phyloP scores from a whole-genome alignment of 2,797 vertebrate genomes.

The Danio albolineatus region DNA sequence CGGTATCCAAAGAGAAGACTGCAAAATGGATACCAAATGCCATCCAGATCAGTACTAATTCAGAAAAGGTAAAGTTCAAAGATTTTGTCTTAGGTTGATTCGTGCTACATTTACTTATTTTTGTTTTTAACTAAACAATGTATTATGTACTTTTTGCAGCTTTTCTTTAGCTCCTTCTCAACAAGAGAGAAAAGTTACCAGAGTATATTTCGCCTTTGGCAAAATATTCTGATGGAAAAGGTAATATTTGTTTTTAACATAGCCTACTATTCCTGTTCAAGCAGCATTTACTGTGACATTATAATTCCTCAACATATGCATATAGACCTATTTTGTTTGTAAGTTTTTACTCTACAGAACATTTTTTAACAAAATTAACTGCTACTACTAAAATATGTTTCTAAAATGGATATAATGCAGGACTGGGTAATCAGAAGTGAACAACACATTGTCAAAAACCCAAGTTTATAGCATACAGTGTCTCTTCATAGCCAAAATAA shows the following conservation, averaged over 20 bases:
- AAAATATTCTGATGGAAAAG: slow-evolving; percentile 90
- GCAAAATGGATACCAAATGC: slow-evolving; percentile 93
- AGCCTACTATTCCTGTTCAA: neutral
- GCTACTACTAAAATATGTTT: neutral
- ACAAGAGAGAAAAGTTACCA: slow-evolving; percentile 91
- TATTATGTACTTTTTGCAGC: slow-evolving; percentile 70
- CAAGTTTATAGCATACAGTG: neutral
- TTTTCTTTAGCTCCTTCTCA: slow-evolving; percentile 93
- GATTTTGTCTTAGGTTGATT: neutral
- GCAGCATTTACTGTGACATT: neutral
- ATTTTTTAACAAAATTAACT: neutral
- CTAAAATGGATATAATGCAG: neutral
- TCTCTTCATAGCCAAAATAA: neutral
- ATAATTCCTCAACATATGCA: neutral
- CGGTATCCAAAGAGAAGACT: slow-evolving; percentile 92
- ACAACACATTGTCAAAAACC: neutral
- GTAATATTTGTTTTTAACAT: slow-evolving; percentile 68
- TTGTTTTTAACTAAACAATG: neutral
- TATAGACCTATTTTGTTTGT: neutral
- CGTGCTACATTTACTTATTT: neutral
- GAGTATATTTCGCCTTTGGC: slow-evolving; percentile 91
- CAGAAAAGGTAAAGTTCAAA: slow-evolving; percentile 84
- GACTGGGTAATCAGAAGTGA: neutral
- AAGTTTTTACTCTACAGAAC: neutral
- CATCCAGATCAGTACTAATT: slow-evolving; percentile 87